Percentiles rank a stretch among this genome's conserved stretches.
Evolutionary conservation across 2,888 invertebrate species (phyloP).

Genomic region (Parnassius smintheus): DNA sequence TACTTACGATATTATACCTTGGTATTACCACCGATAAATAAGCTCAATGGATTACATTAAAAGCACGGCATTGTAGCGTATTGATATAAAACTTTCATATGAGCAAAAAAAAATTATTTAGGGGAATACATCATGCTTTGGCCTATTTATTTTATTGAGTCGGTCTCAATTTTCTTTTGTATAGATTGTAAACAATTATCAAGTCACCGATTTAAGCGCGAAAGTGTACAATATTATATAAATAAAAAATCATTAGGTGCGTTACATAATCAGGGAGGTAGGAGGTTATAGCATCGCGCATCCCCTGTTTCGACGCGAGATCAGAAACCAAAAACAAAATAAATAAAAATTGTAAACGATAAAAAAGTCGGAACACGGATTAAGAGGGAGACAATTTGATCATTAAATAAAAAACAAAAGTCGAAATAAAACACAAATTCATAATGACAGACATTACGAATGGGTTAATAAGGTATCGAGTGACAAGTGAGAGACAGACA

Average conservation of each 20-base stretch:
- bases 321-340: constrained; percentile 49
- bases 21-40: constrained; percentile 44
- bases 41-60: constrained; percentile 71
- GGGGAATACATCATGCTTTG: constrained; percentile 71
- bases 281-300: constrained; percentile 78
- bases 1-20: constrained; percentile 47
- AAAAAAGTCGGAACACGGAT: constrained; percentile 65
- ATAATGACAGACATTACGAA: constrained; percentile 56
- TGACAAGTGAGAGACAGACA: constrained; percentile 57
- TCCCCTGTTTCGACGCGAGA: constrained; percentile 78
- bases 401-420: constrained; percentile 46
- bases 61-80: constrained; percentile 63
- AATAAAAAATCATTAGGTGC: constrained; percentile 38
- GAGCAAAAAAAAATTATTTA: constrained; percentile 38
- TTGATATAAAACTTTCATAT: constrained; percentile 45
- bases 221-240: constrained; percentile 36
- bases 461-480: constrained; percentile 60
- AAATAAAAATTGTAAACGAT: constrained; percentile 47
- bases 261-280: constrained; percentile 60
- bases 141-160: constrained; percentile 32
- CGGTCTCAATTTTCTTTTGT: constrained; percentile 7
- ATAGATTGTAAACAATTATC: constrained; percentile 1
- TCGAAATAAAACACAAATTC: constrained; percentile 58
- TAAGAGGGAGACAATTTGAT: constrained; percentile 77
- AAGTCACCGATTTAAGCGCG: constrained; percentile 32